Evolutionary conservation across 1,140 invertebrate genomes (phyloP).

Genomic region (Lysiphlebus fabarum): DNA sequence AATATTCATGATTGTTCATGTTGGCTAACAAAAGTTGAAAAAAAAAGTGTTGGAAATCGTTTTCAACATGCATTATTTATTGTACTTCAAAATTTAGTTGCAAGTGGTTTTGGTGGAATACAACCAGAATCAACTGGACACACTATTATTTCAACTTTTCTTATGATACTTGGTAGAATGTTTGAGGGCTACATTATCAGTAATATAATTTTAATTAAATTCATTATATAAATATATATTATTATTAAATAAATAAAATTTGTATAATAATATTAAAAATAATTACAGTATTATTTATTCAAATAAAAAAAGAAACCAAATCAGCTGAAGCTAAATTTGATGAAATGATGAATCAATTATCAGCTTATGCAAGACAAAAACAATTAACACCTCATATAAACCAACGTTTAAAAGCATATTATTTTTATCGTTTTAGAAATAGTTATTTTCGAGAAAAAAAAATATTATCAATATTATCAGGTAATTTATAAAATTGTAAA

Average conservation of each 20-base stretch:
- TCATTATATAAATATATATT: no score
- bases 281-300: slow-evolving; percentile 41
- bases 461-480: slow-evolving; percentile 41
- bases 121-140: slow-evolving; percentile 30
- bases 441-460: slow-evolving; percentile 44
- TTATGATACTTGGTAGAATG: slow-evolving; percentile 44
- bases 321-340: slow-evolving; percentile 41
- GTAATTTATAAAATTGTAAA: slow-evolving; percentile 28
- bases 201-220: no score
- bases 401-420: slow-evolving; percentile 41
- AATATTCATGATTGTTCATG: slow-evolving; percentile 38
- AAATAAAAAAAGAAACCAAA: slow-evolving; percentile 36
- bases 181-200: slow-evolving; percentile 45
- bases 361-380: slow-evolving; percentile 44
- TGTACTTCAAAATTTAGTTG: slow-evolving; percentile 43
- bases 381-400: slow-evolving; percentile 45
- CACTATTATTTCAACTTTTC: slow-evolving; percentile 35
- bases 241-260: no score
- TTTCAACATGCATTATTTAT: slow-evolving; percentile 42
- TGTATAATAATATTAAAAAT: background rate
- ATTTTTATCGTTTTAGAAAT: slow-evolving; percentile 42
- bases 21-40: slow-evolving; percentile 33
- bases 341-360: slow-evolving; percentile 46
- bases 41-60: slow-evolving; percentile 22
- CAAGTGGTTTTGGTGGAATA: slow-evolving; percentile 39